Base-by-base conservation (phyloP, 2,888 invertebrate species). In the Glaucopsyche alexis region DNA sequence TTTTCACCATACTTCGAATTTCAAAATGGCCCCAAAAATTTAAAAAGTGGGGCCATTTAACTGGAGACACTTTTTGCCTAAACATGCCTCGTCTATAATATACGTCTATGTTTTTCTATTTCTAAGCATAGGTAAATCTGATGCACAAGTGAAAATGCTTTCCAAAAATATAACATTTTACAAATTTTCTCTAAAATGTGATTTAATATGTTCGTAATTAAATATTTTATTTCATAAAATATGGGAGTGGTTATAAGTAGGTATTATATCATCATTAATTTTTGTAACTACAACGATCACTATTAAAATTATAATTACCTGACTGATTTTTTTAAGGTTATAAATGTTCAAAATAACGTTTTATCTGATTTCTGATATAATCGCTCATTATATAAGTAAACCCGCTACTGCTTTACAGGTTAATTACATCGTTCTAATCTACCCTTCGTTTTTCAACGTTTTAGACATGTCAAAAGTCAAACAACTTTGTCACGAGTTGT, bases 341-440 rank as follows among this genome's bases (percentile, higher is more conserved):
- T 1, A 38, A 38, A 7, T 60, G 13, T 13, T 29, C 60, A 29
- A 29, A 60, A 29, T 29, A 60, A 60, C 13, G 29, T 38, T 38
- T 29, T 60, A 60, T 60, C 60, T 60, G 60, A 60, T 60, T 60
- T 38, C 29, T 60, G 60, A 60, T 60, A 60, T 6, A 7, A 60
- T 60, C 60, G 29, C 60, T 60, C 13, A 60, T 60, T 29, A 14
- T 38, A 60, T 29, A 60, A 1, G n/a, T 29, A 60, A 60, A 13
- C 55, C 19, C 19, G 55, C 14, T 60, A 60, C 29, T 38, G 60
- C 29, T 38, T 60, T 29, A 60, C 60, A 60, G 29, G 29, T 60
- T 60, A 60, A 60, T 60, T 38, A 60, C 29, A 60, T 60, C 9
- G 14, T 7, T 60, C 11, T 60, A 60, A 38, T 60, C 60, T 60